phyloP scores from a whole-genome alignment of 2,888 invertebrate species.

The Drosophila ustulata region DNA sequence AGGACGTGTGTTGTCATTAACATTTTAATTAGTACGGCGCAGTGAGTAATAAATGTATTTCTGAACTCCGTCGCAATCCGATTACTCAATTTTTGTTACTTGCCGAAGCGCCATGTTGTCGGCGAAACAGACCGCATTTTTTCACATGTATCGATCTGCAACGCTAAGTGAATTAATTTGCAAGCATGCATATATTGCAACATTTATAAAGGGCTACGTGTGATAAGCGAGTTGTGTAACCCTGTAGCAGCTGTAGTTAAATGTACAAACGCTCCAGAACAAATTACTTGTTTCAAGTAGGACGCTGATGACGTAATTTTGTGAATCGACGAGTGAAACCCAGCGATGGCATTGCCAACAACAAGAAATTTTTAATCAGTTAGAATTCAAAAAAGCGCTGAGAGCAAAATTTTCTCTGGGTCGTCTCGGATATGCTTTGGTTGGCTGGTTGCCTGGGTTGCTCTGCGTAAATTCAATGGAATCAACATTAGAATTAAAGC shows the following conservation, averaged over 20 bases:
- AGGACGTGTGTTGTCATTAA: conserved; percentile 14
- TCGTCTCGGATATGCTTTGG: conserved; percentile 51
- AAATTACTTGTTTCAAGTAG: conserved; percentile 57
- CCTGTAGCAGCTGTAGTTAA: background rate
- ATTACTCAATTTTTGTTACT: conserved; percentile 31
- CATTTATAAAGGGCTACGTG: background rate
- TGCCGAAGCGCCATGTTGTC: conserved; percentile 55
- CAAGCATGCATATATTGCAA: conserved; percentile 13
- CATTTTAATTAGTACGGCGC: conserved; percentile 36
- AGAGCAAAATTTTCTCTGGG: conserved; percentile 6
- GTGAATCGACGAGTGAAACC: conserved; percentile 51
- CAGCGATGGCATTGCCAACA: conserved; percentile 56
- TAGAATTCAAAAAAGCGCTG: conserved; percentile 56
- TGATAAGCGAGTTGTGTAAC: conserved; percentile 17
- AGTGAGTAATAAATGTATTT: conserved; percentile 62
- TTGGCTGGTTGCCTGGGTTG: background rate
- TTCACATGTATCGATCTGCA: conserved; percentile 37
- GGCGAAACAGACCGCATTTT: conserved; percentile 57
- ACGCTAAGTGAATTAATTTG: conserved; percentile 15
- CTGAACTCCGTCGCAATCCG: conserved; percentile 16
- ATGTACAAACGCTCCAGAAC: conserved; percentile 13
- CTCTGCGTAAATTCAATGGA: conserved; percentile 58
- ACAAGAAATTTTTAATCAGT: conserved; percentile 43
- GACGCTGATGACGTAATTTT: conserved; percentile 79
- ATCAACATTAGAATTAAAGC: conserved; percentile 73